These are phyloP conservation scores for Myiozetetes cayanensis DNA, from an alignment of 2,113 vertebrate species.

Conservation along the genomic window DNA sequence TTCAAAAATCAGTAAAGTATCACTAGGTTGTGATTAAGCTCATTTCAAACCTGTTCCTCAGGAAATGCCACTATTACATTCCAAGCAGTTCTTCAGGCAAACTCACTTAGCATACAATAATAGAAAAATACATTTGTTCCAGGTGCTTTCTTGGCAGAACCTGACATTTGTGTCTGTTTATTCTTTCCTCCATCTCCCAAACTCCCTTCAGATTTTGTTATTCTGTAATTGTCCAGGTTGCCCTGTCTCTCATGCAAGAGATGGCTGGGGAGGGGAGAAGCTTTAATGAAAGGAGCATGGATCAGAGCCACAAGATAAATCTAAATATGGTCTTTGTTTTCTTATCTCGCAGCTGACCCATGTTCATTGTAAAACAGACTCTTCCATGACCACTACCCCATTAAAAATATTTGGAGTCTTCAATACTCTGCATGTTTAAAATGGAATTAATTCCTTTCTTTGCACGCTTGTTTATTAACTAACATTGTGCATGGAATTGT, in stretches of 20 bases:
- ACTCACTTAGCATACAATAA: neutral
- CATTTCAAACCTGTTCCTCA: conserved; percentile 44
- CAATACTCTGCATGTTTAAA: neutral
- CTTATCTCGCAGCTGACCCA: neutral
- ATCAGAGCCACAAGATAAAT: neutral
- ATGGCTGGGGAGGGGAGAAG: neutral
- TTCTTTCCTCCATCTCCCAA: neutral
- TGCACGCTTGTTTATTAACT: neutral
- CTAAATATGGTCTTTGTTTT: neutral
- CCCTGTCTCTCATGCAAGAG: neutral
- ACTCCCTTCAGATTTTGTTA: neutral
- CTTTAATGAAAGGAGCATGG: neutral
- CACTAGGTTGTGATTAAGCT: neutral
- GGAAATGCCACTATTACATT: conserved; percentile 16
- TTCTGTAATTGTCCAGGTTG: neutral
- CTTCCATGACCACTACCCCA: neutral
- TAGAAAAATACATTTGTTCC: conserved; percentile 28
- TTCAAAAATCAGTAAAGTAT: neutral
- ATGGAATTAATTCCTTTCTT: neutral
- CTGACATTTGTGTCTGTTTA: neutral
- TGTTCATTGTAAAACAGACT: neutral
- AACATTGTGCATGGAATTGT: neutral
- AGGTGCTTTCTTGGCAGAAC: conserved; percentile 17
- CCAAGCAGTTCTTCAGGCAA: neutral
- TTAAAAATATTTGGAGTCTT: neutral